Base-by-base conservation (phyloP, 2,888 invertebrate genomes). In the Nineta flava region DNA sequence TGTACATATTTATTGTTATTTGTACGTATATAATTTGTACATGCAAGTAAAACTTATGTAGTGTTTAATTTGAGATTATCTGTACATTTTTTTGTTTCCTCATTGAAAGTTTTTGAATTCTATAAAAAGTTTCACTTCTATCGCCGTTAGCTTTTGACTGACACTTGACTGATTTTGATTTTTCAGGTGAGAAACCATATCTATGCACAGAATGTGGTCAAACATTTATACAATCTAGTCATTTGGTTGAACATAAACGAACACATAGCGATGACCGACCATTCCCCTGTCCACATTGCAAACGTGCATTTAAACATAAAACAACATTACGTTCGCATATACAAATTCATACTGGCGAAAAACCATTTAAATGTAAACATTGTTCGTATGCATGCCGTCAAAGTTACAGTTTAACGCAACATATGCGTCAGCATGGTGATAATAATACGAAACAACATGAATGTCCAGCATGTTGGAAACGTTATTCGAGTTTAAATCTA, bases 121-220 rank as follows among this genome's bases (percentile, higher is more conserved):
- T n/a, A n/a, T n/a, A n/a, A n/a, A n/a, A n/a, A n/a, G n/a, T n/a
- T n/a, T n/a, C n/a, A n/a, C n/a, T n/a, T n/a, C n/a, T n/a, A n/a
- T n/a, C n/a, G n/a, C n/a, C n/a, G n/a, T n/a, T n/a, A n/a, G n/a
- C n/a, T n/a, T n/a, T n/a, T n/a, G n/a, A n/a, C n/a, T n/a, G n/a
- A n/a, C n/a, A n/a, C n/a, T n/a, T n/a, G n/a, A n/a, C n/a, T 17
- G 2, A n/a, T 15, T 15, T 42, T 42, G 10, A n/a, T n/a, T n/a
- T 46, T 48, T 41, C 50, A 63, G 65, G 65, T 40, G 64, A 65
- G 53, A 66, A 63, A 52, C 65, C 66, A 2, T 65, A 57, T 51
- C 46, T 57, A 1, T 66, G 66, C 47, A 54, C 57, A 0, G 56
- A 58, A 47, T 66, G 66, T 54, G 61, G 60, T 1, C 58, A 60